These are phyloP conservation scores for Mechanitis messenoides DNA, from an alignment of 2,888 invertebrate genomes.

Conservation along the genomic window DNA sequence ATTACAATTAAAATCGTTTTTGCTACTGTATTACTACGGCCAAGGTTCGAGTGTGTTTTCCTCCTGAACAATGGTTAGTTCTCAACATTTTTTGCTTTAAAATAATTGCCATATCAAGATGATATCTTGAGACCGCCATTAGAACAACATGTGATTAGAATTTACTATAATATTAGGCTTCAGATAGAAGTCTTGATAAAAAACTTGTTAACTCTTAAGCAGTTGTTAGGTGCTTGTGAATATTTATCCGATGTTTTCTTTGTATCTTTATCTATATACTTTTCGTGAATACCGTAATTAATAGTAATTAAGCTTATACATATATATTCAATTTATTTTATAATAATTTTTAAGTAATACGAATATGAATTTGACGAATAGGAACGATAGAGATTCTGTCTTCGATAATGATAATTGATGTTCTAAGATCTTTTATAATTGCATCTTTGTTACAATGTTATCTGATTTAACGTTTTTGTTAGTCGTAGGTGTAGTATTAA, in stretches of 20 bases:
- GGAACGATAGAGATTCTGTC: conserved; percentile 2
- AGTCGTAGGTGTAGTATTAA: neutral
- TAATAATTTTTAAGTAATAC: no score
- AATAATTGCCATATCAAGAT: neutral
- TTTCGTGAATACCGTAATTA: no score
- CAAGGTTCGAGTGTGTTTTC: neutral
- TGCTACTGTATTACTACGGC: neutral
- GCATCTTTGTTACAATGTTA: conserved; percentile 5
- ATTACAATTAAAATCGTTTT: no score
- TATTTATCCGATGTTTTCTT: neutral
- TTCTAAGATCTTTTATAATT: conserved; percentile 6
- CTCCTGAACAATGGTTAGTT: neutral
- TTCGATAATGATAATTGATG: conserved; percentile 3
- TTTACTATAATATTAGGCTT: neutral
- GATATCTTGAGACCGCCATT: conserved; percentile 1
- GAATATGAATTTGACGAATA: neutral
- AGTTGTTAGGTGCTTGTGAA: neutral
- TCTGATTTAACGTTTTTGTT: conserved; percentile 7
- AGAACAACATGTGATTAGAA: neutral
- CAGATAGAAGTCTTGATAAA: neutral
- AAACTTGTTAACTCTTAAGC: neutral
- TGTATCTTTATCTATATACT: neutral
- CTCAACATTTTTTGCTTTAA: neutral
- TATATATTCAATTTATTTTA: no score
- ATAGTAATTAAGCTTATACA: no score